Evolutionary conservation across 2,888 invertebrate genomes (phyloP), one percentile per base, ranked within the genome.

Genomic region (Zaprionus bogoriensis): DNA sequence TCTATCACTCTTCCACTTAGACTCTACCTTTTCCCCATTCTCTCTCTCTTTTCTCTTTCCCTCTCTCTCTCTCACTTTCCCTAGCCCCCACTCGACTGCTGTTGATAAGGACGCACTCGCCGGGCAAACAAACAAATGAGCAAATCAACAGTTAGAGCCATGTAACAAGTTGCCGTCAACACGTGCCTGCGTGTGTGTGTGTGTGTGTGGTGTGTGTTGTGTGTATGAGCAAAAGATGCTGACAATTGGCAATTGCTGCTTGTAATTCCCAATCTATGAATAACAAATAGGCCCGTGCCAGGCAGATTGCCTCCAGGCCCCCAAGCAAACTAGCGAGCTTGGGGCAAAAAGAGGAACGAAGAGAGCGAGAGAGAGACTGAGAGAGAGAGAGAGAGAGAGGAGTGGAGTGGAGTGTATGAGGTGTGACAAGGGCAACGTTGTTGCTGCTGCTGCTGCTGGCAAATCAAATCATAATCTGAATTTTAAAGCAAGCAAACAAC

Each of bases 241-340:
- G 80, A 80, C 87, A 86, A 82, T 82, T 82, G 84, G 54, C 82
- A 81, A 77, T 81, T 73, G 87, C 73, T 77, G 74, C 64, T 69
- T 83, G 83, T 87, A 83, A 83, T 83, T 87, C 83, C 83, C 83
- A 83, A 87, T 79, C 83, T 87, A 83, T 83, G 83, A 87, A 83
- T 83, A 83, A 77, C 70, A 87, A 83, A 87, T 71, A 85, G 85
- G 68, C 87, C 61, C 64, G 77, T 52, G 68, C 46, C 67, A 67
- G 27, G 39, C 70, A 51, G 45, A 38, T 48, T 2, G 27, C 20
- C 50, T 28, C 67, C 50, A 53, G 62, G 61, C 73, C 72, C 80
- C 80, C 67, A 67, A 75, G 47, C 69, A 39, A 75, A 67, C 72
- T 64, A 69, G 57, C 65, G 42, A 63, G 53, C 63, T 36, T 32